Conservation (phyloP, 2,888 invertebrate species). For the Melanchra persicariae region DNA sequence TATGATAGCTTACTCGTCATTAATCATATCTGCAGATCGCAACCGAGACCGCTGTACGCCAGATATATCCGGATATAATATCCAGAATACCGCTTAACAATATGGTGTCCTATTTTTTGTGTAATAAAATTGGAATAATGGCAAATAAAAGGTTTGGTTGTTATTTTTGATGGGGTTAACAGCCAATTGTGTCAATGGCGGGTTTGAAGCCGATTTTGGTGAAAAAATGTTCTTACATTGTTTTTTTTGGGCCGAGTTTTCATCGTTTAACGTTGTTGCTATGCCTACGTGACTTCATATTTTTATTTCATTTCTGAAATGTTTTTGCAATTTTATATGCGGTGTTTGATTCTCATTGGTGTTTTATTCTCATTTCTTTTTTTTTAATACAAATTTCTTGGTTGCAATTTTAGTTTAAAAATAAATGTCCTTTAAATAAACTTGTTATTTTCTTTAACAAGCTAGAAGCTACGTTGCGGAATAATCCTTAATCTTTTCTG, state of each 20-base stretch:
- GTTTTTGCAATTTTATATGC: background rate
- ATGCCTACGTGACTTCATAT: background rate
- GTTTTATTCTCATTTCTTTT: background rate
- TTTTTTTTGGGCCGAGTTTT: background rate
- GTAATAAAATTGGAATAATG: constrained; percentile 57
- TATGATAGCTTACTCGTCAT: constrained; percentile 64
- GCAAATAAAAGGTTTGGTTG: constrained; percentile 51
- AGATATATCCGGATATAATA: constrained; percentile 59
- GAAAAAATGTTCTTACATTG: constrained; percentile 12
- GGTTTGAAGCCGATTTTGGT: constrained; percentile 30
- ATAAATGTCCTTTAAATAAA: background rate
- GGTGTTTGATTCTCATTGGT: too few relatives aligned
- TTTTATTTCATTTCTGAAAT: background rate
- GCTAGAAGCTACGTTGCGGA: constrained; percentile 7
- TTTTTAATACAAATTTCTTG: background rate
- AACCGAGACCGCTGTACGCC: constrained; percentile 42
- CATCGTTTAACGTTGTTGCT: background rate
- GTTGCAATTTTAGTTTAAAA: background rate
- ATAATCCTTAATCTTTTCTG: constrained; percentile 40
- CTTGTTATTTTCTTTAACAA: constrained; percentile 12
- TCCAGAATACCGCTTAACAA: constrained; percentile 54
- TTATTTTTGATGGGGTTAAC: constrained; percentile 55
- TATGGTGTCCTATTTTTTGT: constrained; percentile 50
- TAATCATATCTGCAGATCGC: constrained; percentile 68
- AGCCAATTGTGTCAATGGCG: constrained; percentile 46